Base-by-base conservation (phyloP, 2,888 invertebrate species). In the Agriotes lineatus region DNA sequence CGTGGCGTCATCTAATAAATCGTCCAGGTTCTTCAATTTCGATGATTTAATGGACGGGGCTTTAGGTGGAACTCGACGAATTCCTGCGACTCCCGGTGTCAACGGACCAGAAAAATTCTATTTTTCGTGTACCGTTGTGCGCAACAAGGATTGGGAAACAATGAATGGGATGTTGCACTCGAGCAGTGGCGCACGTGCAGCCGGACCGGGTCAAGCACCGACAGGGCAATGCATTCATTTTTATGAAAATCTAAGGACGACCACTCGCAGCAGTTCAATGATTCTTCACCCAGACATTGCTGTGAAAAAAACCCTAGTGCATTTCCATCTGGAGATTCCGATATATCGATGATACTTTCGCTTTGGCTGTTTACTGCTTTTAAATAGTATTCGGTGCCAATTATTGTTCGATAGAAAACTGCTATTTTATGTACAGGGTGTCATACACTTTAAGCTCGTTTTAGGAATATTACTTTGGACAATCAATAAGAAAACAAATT, bases 171-270 rank as follows among this genome's bases (percentile, higher is more conserved):
- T 72, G 69, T 72, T 72, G 70, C 69, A 73, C 69, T 74, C 71
- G 69, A 70, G 70, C 73, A 74, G 74, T 74, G 71, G 70, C 71
- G 71, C 72, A 73, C 75, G 74, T 72, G 73, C 67, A 73, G 67
- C 59, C 70, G 65, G 70, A 58, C 61, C 71, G 75, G 81, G 81
- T 81, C 81, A 80, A 78, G 76, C 78, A 82, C 82, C 81, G 80
- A 77, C 79, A 78, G 83, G 80, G 85, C 85, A 85, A 85, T 84
- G 85, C 83, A 84, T 84, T 83, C 81, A 85, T 86, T 86, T 86
- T 86, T 86, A 84, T 84, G 82, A 82, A 83, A 82, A 85, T 84
- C 84, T 86, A 87, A 87, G 86, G 86, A 85, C 86, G 84, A 86
- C 86, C 85, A 84, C 86, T 86, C 79, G 82, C 80, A 81, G 80